Percentiles rank a stretch among this genome's conserved stretches.
Evolutionary conservation across 2,888 invertebrate species (phyloP).

Genomic region (Epistrophe eligans): DNA sequence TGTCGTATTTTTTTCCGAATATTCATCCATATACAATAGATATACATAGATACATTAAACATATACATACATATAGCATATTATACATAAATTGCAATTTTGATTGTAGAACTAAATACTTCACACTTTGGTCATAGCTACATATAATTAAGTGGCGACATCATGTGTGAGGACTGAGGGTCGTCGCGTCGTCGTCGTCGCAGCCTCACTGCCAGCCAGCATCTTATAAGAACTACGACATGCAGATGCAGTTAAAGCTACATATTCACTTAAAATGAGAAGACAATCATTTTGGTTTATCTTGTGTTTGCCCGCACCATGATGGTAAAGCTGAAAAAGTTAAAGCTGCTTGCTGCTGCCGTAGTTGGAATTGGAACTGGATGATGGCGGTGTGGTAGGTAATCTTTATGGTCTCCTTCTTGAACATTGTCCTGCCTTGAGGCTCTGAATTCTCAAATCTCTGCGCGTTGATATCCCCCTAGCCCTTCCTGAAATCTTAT

Average conservation of each 20-base stretch:
- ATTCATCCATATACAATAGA: background rate
- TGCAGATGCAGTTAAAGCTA: constrained; percentile 64
- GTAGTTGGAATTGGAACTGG: background rate
- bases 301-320: constrained; percentile 59
- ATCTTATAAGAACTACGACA: constrained; percentile 31
- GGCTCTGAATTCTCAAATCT: constrained; percentile 56
- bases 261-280: constrained; percentile 55
- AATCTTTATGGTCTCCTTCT: constrained; percentile 72
- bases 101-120: constrained; percentile 71
- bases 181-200: constrained; percentile 1
- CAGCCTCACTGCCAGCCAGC: constrained; percentile 24
- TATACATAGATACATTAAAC: no score
- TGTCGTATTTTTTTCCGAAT: background rate
- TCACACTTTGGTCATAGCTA: constrained; percentile 64
- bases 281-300: constrained; percentile 68
- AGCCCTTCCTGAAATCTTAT: constrained; percentile 76
- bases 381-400: constrained; percentile 47
- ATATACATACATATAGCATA: background rate
- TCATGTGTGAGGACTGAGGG: constrained; percentile 50
- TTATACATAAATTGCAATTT: constrained; percentile 57
- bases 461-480: constrained; percentile 52
- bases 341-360: background rate
- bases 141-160: constrained; percentile 66
- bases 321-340: constrained; percentile 29
- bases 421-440: constrained; percentile 72